A percentile compares a stretch with the other conserved stretches of the same genome.
Evolutionary conservation across 2,113 vertebrate species (phyloP).

Genomic region (Thamnaconus septentrionalis): DNA sequence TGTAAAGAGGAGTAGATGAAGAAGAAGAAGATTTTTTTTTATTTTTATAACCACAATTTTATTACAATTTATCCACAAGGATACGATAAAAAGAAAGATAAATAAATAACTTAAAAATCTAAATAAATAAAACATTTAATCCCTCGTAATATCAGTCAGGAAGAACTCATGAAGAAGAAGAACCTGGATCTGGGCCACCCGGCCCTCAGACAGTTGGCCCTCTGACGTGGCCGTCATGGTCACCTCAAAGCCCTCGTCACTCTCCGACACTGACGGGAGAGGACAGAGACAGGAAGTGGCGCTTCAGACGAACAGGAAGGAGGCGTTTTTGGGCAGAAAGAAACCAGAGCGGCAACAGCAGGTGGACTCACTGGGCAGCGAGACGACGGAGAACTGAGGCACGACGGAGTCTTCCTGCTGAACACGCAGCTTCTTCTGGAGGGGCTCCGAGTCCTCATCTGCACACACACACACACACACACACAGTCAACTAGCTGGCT

Average conservation of each 20-base stretch:
- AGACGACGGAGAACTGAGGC: constrained; percentile 88
- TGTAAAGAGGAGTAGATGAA: not conserved
- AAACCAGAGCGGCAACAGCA: not conserved
- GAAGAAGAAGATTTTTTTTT: not conserved
- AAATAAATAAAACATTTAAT: too few species aligned
- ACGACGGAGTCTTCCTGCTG: constrained; percentile 82
- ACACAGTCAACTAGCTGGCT: not conserved
- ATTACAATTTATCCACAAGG: too few species aligned
- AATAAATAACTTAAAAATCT: too few species aligned
- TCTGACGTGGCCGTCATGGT: constrained; percentile 93
- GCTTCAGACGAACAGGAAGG: not conserved
- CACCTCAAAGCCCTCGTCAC: constrained; percentile 94
- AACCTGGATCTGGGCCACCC: constrained; percentile 91
- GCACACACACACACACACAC: constrained; percentile 9
- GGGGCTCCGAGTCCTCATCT: constrained; percentile 85
- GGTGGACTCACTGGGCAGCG: constrained; percentile 85
- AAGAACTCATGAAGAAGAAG: not conserved
- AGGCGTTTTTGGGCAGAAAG: not conserved
- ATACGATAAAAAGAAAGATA: too few species aligned
- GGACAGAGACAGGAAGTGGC: too few species aligned
- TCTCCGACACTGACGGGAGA: constrained; percentile 83
- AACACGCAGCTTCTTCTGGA: constrained; percentile 88
- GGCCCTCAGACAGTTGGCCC: constrained; percentile 84
- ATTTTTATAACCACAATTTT: too few species aligned
- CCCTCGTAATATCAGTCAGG: too few species aligned